Evolutionary conservation across 92 coral and sea anemone species (phyloP), one percentile per base, ranked within the genome.

Genomic region (Anthopleura xanthogrammica): DNA sequence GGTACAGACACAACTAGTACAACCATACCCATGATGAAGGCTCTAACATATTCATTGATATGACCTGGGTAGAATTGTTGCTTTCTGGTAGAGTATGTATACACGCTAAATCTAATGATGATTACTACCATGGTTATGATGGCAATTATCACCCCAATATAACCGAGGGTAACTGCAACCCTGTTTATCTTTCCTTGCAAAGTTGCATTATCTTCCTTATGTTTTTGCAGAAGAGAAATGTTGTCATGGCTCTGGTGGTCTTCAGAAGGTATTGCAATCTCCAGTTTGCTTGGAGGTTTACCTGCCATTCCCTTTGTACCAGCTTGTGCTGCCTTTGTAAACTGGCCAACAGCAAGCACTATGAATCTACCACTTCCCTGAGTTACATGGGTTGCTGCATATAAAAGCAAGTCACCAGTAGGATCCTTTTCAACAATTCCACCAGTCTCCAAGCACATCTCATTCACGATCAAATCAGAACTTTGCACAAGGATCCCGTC

Each of bases 1-100:
- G 99, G 99, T 74, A 97, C 96, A 72, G 98, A 93, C 36, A 97
- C 90, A 80, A 97, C 93, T 7, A 97, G 90, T 14, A 97, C 98
- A 40, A 95, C 95, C 24, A 97, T 79, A 23, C 98, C 99, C 86
- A 95, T 97, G 80, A 97, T 94, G 42, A 97, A 86, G 13, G 99
- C 96, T 57, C 97, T 89, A 76, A 97, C 79, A 79, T 97, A 97
- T 72, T 91, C 97, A 79, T 93, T 92, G 42, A 97, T 55, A 57
- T 94, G 96, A 73, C 95, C 85, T 12, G 86, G 90, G 39, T 94
- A 85, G 85, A 91, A 95, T 3, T 58, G 83, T 72, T 79, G 71
- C 42, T 87, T 85, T 39, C 70, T 83, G 16, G 82, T 83, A 22
- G 85, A 80, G 85, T 90, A 97, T 11, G 90, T 92, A 60, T 90